Evolutionary conservation across 2,797 vertebrate species (phyloP).

Genomic region (Natrix natrix): DNA sequence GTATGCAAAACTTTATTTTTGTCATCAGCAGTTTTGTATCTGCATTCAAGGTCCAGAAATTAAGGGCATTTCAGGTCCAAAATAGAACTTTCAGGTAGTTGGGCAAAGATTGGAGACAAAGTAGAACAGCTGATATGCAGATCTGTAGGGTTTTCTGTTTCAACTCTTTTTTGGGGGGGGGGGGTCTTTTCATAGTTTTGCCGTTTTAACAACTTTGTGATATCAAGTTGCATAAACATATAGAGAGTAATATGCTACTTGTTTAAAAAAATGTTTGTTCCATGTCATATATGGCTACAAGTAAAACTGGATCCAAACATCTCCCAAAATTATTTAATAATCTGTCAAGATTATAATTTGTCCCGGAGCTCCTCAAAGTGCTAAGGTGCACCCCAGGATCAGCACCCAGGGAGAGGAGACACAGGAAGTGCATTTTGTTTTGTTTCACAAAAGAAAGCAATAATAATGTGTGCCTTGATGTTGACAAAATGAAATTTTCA

Average conservation of each 20-base stretch:
- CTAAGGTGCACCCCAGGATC: not conserved
- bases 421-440: not conserved
- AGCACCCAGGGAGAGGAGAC: not conserved
- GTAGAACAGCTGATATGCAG: not conserved
- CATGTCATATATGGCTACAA: not conserved
- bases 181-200: not conserved
- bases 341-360: not conserved
- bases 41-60: too few species aligned
- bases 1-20: too few species aligned
- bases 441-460: not conserved
- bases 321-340: not conserved
- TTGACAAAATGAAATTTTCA: not conserved
- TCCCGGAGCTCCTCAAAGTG: not conserved
- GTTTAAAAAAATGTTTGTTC: not conserved
- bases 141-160: not conserved
- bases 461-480: not conserved
- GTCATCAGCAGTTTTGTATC: too few species aligned
- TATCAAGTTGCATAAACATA: not conserved
- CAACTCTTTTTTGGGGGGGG: too few species aligned
- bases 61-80: too few species aligned
- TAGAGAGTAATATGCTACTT: not conserved
- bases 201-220: not conserved
- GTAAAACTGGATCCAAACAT: not conserved
- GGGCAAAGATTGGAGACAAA: not conserved
- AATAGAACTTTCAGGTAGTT: not conserved